Evolutionary conservation across 2,888 invertebrate genomes (phyloP).

Genomic region (Laothoe populi): DNA sequence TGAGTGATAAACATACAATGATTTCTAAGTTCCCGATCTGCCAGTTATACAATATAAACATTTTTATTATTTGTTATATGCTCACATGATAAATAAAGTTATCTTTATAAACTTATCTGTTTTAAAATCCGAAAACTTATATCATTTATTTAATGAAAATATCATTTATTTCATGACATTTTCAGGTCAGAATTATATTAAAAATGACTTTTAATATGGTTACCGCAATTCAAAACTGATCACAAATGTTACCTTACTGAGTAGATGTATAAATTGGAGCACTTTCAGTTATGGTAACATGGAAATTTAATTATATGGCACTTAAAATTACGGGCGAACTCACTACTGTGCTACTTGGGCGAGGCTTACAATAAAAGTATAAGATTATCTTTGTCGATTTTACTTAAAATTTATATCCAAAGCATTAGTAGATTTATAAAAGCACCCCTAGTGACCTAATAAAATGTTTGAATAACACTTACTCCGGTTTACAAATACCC

Average conservation of each 20-base stretch:
- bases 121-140: too few relatives aligned
- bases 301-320: conserved; percentile 29
- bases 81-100: too few relatives aligned
- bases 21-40: too few relatives aligned
- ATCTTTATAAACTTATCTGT: too few relatives aligned
- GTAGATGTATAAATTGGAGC: conserved; percentile 20
- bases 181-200: too few relatives aligned
- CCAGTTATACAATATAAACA: too few relatives aligned
- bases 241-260: conserved; percentile 2
- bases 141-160: too few relatives aligned
- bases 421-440: too few relatives aligned
- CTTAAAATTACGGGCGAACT: conserved; percentile 19
- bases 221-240: not conserved
- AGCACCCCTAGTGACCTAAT: not conserved
- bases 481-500: not conserved
- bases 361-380: not conserved
- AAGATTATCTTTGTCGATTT: not conserved
- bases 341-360: conserved; percentile 10
- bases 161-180: not conserved
- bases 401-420: not conserved
- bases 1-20: too few relatives aligned
- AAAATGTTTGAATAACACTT: not conserved
- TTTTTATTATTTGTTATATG: too few relatives aligned
- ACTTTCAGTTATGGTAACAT: conserved; percentile 24
- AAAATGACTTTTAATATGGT: not conserved